These are phyloP conservation scores for Menidia beryllina DNA, from an alignment of 2,113 vertebrate species.

Conservation along the genomic window DNA sequence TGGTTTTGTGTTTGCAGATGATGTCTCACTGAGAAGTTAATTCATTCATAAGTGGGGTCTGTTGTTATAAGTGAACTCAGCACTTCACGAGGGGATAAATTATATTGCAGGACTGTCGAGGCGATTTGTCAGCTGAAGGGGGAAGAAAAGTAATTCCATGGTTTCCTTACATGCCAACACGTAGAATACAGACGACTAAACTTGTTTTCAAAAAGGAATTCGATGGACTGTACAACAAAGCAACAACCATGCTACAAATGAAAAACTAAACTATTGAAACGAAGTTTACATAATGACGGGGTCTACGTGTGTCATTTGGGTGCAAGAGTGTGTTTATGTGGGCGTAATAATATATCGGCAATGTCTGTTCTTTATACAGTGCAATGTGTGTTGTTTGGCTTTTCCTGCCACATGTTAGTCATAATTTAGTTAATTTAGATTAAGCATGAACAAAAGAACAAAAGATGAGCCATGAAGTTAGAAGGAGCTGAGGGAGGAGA, in stretches of 20 bases:
- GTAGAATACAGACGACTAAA: not conserved
- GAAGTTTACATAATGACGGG: conserved; percentile 26
- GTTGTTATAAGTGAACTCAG: conserved; percentile 28
- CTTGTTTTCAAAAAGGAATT: conserved; percentile 7
- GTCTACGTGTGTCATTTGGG: not conserved
- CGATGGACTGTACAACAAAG: conserved; percentile 9
- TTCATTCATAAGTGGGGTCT: conserved; percentile 37
- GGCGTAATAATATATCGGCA: not conserved
- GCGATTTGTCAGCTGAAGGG: not conserved
- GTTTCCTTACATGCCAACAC: not conserved
- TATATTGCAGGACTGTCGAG: conserved; percentile 3
- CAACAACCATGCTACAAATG: conserved; percentile 1
- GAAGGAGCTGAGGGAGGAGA: conserved; percentile 16
- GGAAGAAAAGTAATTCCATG: not conserved
- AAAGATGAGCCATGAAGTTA: conserved; percentile 26
- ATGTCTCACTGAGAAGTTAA: conserved; percentile 16
- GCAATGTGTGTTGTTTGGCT: conserved; percentile 25
- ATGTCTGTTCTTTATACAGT: conserved; percentile 22
- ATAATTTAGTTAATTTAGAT: conserved; percentile 50
- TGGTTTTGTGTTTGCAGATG: conserved; percentile 13
- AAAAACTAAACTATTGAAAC: conserved; percentile 14
- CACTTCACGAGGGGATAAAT: conserved; percentile 40
- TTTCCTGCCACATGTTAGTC: conserved; percentile 30
- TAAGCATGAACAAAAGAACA: conserved; percentile 39
- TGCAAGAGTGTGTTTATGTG: conserved; percentile 25